Evolutionary conservation across 2,888 invertebrate genomes (phyloP).

Genomic region (Drosophila pseudotalamancana): DNA sequence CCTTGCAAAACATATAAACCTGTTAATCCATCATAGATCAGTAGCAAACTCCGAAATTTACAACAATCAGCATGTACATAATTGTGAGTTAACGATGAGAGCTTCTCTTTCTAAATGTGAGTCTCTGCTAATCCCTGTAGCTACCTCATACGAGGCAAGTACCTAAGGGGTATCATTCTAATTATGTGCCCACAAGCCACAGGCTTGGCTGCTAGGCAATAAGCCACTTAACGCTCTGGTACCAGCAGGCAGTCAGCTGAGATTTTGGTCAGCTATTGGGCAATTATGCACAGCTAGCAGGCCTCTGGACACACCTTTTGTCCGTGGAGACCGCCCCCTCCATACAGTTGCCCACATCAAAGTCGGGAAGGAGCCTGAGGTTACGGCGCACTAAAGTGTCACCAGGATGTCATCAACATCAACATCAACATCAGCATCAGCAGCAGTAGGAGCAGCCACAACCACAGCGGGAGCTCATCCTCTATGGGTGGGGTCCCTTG

Average conservation of each 20-base stretch:
- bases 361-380: constrained; percentile 36
- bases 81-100: not conserved
- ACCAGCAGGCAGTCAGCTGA: constrained; percentile 19
- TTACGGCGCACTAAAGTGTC: constrained; percentile 55
- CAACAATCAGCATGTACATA: not conserved
- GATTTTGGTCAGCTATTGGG: constrained; percentile 54
- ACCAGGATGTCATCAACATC: constrained; percentile 62
- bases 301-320: constrained; percentile 36
- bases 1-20: too few relatives aligned
- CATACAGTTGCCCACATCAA: constrained; percentile 54
- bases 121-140: not conserved
- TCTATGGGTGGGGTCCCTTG: not conserved
- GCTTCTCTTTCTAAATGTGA: too few relatives aligned
- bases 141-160: not conserved
- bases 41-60: too few relatives aligned
- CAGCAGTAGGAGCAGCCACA: constrained; percentile 5
- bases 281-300: constrained; percentile 67
- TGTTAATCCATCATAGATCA: too few relatives aligned
- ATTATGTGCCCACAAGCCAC: constrained; percentile 18
- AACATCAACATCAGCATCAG: constrained; percentile 2
- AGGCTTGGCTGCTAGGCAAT: constrained; percentile 20
- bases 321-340: not conserved
- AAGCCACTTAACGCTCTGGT: constrained; percentile 49
- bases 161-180: not conserved
- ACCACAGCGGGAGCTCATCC: constrained; percentile 20